phyloP scores from a whole-genome alignment of 2,888 invertebrate genomes.

The Caenorhabditis doughertyi region DNA sequence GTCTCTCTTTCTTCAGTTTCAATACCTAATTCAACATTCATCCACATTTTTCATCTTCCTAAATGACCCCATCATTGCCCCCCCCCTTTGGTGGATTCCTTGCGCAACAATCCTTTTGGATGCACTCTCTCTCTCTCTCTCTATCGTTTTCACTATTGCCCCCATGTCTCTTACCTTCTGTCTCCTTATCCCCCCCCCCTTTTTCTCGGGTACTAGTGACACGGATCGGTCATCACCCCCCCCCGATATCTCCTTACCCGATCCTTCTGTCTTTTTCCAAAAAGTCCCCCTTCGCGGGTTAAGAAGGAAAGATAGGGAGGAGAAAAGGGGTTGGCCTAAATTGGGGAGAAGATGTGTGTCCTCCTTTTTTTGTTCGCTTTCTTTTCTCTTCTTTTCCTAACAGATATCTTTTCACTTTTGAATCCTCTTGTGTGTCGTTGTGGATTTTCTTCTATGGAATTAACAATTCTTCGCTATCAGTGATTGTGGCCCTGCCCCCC shows the following conservation, averaged over 20 bases:
- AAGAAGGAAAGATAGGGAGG: no score
- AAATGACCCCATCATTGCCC: constrained; percentile 11
- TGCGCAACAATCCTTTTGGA: constrained; percentile 24
- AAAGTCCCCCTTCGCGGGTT: not conserved
- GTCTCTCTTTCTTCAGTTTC: no score
- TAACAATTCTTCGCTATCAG: constrained; percentile 13
- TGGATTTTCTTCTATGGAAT: constrained; percentile 10
- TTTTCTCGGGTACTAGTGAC: constrained; percentile 35
- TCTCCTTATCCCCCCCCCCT: not conserved
- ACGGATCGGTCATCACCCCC: constrained; percentile 43
- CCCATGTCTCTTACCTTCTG: not conserved
- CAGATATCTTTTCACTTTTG: constrained; percentile 51
- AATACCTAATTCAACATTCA: not conserved
- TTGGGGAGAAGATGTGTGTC: constrained; percentile 38
- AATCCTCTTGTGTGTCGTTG: not conserved
- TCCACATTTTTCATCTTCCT: constrained; percentile 8
- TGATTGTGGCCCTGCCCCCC: constrained; percentile 30
- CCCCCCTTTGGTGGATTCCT: no score
- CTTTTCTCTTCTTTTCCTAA: not conserved
- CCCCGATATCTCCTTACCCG: constrained; percentile 15
- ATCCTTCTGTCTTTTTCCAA: not conserved
- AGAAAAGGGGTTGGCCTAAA: constrained; percentile 48
- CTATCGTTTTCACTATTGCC: constrained; percentile 25
- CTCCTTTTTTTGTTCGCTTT: constrained; percentile 54
- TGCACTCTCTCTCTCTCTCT: not conserved